These are phyloP conservation scores for Spisula solida DNA, from an alignment of 2,888 invertebrate genomes.

Conservation along the genomic window DNA sequence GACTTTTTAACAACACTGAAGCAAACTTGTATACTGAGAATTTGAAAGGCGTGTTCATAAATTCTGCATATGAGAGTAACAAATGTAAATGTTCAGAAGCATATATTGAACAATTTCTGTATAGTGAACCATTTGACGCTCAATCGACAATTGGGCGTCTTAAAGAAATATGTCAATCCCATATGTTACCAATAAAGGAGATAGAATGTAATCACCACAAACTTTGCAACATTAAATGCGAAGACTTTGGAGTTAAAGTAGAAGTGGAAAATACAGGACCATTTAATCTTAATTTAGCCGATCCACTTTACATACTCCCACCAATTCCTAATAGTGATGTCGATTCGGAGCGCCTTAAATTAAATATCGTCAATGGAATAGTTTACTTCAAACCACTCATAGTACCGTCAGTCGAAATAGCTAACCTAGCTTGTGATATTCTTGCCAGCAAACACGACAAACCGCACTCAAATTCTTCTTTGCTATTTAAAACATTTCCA, in stretches of 20 bases:
- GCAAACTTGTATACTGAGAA: background rate
- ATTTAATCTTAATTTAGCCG: background rate
- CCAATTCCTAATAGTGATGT: conserved; percentile 19
- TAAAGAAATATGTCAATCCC: background rate
- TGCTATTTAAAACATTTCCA: conserved; percentile 16
- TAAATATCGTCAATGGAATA: background rate
- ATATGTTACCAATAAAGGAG: conserved; percentile 20
- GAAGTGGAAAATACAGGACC: conserved; percentile 25
- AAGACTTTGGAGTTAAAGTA: conserved; percentile 24
- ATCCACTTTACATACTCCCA: conserved; percentile 4
- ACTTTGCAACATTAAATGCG: conserved; percentile 29
- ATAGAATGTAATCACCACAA: conserved; percentile 24
- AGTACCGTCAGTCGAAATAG: conserved; percentile 24
- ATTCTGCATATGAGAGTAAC: conserved; percentile 20
- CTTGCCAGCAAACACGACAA: background rate
- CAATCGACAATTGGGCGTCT: conserved; percentile 2
- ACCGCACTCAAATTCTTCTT: background rate
- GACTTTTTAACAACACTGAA: background rate
- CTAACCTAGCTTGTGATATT: background rate
- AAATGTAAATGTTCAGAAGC: conserved; percentile 24
- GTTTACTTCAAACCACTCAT: conserved; percentile 11
- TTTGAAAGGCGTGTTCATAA: conserved; percentile 15
- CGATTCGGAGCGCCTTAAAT: background rate
- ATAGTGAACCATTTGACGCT: background rate
- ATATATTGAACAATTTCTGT: conserved; percentile 24